phyloP scores from a whole-genome alignment of 2,888 invertebrate genomes.

The Tortrix viridana region DNA sequence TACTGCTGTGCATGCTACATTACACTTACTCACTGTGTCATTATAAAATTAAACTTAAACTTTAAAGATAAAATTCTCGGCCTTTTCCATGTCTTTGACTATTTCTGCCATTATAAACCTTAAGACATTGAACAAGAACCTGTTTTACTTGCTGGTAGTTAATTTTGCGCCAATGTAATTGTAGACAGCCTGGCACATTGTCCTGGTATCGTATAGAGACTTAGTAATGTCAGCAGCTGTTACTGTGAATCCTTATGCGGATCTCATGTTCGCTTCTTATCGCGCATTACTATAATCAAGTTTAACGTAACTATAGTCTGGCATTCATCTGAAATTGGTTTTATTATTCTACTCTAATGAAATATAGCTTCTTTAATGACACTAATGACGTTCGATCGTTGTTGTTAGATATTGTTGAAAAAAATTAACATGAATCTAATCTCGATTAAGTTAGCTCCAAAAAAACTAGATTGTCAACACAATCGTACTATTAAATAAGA shows the following conservation, averaged over 20 bases:
- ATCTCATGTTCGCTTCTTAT: conserved; percentile 26
- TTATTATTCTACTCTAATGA: conserved; percentile 3
- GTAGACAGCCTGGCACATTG: conserved; percentile 51
- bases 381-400: neutral
- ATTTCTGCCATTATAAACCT: conserved; percentile 6
- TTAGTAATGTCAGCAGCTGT: conserved; percentile 46
- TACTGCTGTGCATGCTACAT: too few relatives aligned
- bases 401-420: neutral
- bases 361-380: neutral
- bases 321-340: conserved; percentile 7
- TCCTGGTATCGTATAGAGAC: conserved; percentile 49
- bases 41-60: too few relatives aligned
- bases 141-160: conserved; percentile 25
- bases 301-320: conserved; percentile 25
- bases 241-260: conserved; percentile 33
- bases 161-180: conserved; percentile 46
- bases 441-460: neutral
- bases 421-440: neutral
- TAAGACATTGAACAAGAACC: conserved; percentile 15
- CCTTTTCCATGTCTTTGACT: neutral
- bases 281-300: conserved; percentile 31
- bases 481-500: conserved; percentile 45
- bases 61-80: conserved; percentile 1
- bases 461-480: conserved; percentile 13
- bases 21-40: too few relatives aligned